Base-by-base conservation (phyloP, 2,888 invertebrate genomes). In the Hypercompe scribonia region DNA sequence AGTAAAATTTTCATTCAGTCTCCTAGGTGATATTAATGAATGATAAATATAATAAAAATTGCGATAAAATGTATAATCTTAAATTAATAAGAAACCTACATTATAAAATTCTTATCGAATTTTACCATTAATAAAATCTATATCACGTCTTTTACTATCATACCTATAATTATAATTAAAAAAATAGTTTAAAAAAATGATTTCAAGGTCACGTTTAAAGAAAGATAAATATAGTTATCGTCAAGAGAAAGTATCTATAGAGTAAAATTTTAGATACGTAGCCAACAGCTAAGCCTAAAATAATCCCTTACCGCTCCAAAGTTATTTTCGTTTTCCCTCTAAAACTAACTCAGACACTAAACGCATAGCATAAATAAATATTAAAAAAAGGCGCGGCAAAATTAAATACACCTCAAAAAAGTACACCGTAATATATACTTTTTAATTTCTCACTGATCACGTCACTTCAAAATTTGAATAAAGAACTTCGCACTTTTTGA, bases 281-380 rank as follows among this genome's bases (percentile, higher is more conserved):
- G 83, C 83, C 87, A 87, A 87, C 88, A 85, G 87, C 89, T 88
- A 83, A 77, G 87, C 87, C 91, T 89, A 91, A 94, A 94, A 92
- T 92, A 93, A 88, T 89, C 88, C 88, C 93, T 92, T 92, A 91
- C 93, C 92, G 86, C 92, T 90, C 87, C 89, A 84, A 84, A 88
- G 92, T 90, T 94, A 94, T 94, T 93, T 93, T 90, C 83, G 91
- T 86, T 84, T 89, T 90, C 87, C 89, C 90, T 89, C 88, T 87
- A 92, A 92, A 92, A 90, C 92, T 90, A 88, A 89, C 89, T 86
- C 87, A 89, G 90, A 91, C 91, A 90, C 90, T 89, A 88, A 90
- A 91, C 89, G 87, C 86, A 87, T 81, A 85, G 82, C 75, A 74
- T 77, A 71, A 31, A 33, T 81, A 78, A 28, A 81, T 77, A 77